phyloP scores from a whole-genome alignment of 2,797 vertebrate genomes.

The Danio tinwini region DNA sequence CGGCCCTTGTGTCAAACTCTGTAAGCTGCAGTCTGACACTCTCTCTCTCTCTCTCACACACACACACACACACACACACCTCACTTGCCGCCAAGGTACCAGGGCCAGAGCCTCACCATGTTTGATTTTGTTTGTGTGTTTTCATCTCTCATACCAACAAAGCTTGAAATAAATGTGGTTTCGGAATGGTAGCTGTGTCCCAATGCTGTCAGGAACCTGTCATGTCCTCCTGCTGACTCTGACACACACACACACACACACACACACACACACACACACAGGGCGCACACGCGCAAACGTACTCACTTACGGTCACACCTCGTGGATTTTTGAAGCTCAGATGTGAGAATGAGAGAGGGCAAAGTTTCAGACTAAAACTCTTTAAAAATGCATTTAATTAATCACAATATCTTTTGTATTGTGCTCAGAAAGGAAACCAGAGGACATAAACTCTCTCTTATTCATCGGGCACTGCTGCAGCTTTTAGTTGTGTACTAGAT shows the following conservation, averaged over 20 bases:
- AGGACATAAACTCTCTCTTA: slow-evolving; percentile 15
- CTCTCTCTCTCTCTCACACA: slow-evolving; percentile 33
- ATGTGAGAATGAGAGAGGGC: slow-evolving; percentile 34
- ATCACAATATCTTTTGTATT: background rate
- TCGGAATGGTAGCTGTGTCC: slow-evolving; percentile 69
- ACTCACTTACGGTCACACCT: slow-evolving; percentile 49
- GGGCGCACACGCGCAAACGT: too few species aligned
- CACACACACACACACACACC: slow-evolving; percentile 15
- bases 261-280: slow-evolving; percentile 57
- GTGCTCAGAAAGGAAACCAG: background rate
- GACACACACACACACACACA: slow-evolving; percentile 56
- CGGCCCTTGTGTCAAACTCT: slow-evolving; percentile 72
- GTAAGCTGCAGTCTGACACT: slow-evolving; percentile 56
- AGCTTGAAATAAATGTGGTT: slow-evolving; percentile 68
- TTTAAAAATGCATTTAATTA: background rate
- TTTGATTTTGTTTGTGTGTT: slow-evolving; percentile 71
- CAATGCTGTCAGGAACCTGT: slow-evolving; percentile 75
- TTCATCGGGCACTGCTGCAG: background rate
- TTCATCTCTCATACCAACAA: slow-evolving; percentile 63
- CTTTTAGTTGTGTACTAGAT: background rate
- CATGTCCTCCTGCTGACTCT: slow-evolving; percentile 71
- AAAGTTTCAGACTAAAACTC: slow-evolving; percentile 18
- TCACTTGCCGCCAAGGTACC: slow-evolving; percentile 68
- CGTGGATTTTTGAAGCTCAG: slow-evolving; percentile 75
- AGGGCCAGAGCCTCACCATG: slow-evolving; percentile 70